Evolutionary conservation across 2,797 vertebrate species (phyloP), one percentile per base, ranked within the genome.

Genomic region (Parambassis ranga): DNA sequence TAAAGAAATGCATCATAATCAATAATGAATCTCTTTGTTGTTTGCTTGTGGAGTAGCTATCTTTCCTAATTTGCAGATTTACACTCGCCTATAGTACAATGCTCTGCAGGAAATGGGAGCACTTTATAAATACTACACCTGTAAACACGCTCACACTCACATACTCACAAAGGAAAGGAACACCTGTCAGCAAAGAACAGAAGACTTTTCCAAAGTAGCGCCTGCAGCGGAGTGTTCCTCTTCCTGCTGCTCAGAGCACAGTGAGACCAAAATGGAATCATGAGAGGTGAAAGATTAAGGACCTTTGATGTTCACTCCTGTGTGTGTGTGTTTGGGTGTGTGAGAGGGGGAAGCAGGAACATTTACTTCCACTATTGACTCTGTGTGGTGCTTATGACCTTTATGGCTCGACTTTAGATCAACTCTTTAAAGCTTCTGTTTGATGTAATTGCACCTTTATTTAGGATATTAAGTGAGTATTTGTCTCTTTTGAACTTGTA

Each of bases 241-340:
- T 39, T 41, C 33, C 62, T 59, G 57, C 49, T 55, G 75, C 9
- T 48, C 65, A 15, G 47, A 42, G 44, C 60, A 15, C n/a, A 8
- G 35, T 22, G 65, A 49, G 61, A 63, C 71, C 44, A 33, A 72
- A 81, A 67, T 52, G 23, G 64, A 73, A 62, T 37, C 68, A 66
- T 38, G 75, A 76, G 58, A 81, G 60, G 73, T 26, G 64, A 49
- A 71, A 71, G 70, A 77, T 79, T 73, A 79, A 37, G 39, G 6
- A 7, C 32, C 70, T 86, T 83, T 87, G 82, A 83, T 72, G 69
- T 75, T 56, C 26, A 19, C 50, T 55, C 57, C 31, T 42, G 7
- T 48, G 46, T 37, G 18, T 48, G 60, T 53, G 46, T 37, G 33
- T 43, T 13, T 72, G 39, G 51, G 31, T 47, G 7, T 41, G 55